Evolutionary conservation across 2,797 vertebrate genomes (phyloP).

Genomic region (Epinephelus awoara): DNA sequence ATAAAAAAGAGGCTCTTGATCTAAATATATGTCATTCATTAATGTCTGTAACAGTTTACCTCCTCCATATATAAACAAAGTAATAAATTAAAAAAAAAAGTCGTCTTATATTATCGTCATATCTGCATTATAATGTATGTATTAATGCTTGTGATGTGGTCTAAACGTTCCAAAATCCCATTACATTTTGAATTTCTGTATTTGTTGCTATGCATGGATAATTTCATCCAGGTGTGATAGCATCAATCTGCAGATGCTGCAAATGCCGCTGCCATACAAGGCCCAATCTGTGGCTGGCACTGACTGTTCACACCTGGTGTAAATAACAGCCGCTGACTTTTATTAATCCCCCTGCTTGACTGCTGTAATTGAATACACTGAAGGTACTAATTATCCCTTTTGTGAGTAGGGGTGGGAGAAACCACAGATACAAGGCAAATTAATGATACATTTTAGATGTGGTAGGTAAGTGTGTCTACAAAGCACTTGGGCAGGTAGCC

Average conservation of each 20-base stretch:
- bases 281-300: slow-evolving; percentile 1
- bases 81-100: not conserved
- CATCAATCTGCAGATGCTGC: slow-evolving; percentile 35
- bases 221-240: slow-evolving; percentile 36
- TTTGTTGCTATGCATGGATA: not conserved
- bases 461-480: slow-evolving; percentile 24
- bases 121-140: not conserved
- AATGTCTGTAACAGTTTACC: not conserved
- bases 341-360: slow-evolving; percentile 47
- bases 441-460: slow-evolving; percentile 18
- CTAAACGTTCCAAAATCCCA: not conserved
- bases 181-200: not conserved
- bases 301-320: slow-evolving; percentile 52
- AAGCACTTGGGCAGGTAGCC: not conserved
- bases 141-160: not conserved
- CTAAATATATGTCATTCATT: not conserved
- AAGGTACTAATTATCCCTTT: slow-evolving; percentile 58
- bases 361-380: slow-evolving; percentile 53
- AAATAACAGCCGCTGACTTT: slow-evolving; percentile 59
- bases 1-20: slow-evolving; percentile 1
- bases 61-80: not conserved
- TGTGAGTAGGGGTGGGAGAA: slow-evolving; percentile 20
- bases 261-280: slow-evolving; percentile 1
- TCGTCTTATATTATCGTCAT: no score
- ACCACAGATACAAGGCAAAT: slow-evolving; percentile 13